phyloP scores from a whole-genome alignment of 2,797 vertebrate genomes.

The Glossophaga mutica region DNA sequence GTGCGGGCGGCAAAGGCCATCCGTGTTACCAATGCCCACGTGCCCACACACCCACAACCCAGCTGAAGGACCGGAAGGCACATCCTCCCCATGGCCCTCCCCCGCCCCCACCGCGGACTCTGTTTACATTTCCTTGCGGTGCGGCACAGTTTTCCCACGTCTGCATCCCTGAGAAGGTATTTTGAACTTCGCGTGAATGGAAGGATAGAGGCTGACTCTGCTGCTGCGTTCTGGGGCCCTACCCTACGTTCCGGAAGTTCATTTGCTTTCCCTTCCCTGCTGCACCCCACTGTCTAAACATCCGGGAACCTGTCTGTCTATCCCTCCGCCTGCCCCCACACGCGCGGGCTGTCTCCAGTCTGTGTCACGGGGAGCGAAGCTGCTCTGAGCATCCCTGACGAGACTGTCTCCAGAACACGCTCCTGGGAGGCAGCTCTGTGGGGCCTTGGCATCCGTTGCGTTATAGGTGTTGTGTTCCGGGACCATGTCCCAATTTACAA shows the following conservation, averaged over 20 bases:
- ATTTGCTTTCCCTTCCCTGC: neutral
- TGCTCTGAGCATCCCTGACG: neutral
- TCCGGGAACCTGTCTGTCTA: neutral
- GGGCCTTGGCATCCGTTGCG: neutral
- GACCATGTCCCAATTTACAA: neutral
- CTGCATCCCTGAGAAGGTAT: neutral
- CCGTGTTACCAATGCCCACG: neutral
- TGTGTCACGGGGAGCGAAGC: neutral
- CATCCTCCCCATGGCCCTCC: accelerated
- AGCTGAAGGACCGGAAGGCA: neutral
- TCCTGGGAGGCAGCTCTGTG: accelerated
- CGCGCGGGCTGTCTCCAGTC: neutral
- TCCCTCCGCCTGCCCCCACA: neutral
- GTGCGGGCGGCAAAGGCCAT: neutral
- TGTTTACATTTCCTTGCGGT: neutral
- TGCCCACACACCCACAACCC: neutral
- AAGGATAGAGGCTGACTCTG: neutral
- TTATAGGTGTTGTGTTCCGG: neutral
- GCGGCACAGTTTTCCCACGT: too few species aligned
- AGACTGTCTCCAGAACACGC: neutral
- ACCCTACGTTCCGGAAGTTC: neutral
- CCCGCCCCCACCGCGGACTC: neutral
- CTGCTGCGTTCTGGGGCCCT: neutral
- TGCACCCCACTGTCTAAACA: neutral
- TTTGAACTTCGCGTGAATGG: neutral